Base-by-base conservation (phyloP, 2,888 invertebrate species). In the Melinaea marsaeus region DNA sequence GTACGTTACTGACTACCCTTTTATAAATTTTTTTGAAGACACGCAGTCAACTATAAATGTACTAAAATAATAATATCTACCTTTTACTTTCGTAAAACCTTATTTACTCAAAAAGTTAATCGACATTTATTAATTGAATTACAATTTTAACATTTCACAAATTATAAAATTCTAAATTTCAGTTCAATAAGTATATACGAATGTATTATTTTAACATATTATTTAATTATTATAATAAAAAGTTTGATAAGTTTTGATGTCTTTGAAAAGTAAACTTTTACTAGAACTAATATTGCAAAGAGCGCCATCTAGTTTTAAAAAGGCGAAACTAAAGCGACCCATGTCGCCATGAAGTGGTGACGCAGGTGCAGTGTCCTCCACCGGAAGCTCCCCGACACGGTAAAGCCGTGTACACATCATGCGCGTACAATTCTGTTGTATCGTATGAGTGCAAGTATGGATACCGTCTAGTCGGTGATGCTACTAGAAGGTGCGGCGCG, bases 361-460 rank as follows among this genome's bases (percentile, higher is more conserved):
- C 95, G 90, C 98, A 99, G 76, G 98, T 98, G 74, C 96, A 98
- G 89, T 99, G 99, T 83, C 94, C 96, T 47, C 94, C 95, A 55
- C 98, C 99, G 0, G 96, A 97, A 74, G 96, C 97, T 78, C 99
- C 99, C 0, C 93, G 94, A 58, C 96, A 98, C 83, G 99, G 99
- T 56, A 96, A 96, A 77, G 98, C 98, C 62, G 94, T 97, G 71
- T 98, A 96, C 86, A 96, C 96, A 0, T 97, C 98, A 54, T 94
- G 96, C 79, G 96, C 97, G 2, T 99, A 98, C 92, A 98, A 99
- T 83, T 97, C 98, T 0, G 95, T 97, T 66, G 97, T 99, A 33
- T 95, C 96, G 58, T 99, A 99, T 88, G 97, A 97, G 79, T 99
- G 99, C 92, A 95, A 96, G 78, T 96, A 97, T 78, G 98, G 98